phyloP scores from a whole-genome alignment of 2,113 vertebrate species.

The Paramormyrops kingsleyae region DNA sequence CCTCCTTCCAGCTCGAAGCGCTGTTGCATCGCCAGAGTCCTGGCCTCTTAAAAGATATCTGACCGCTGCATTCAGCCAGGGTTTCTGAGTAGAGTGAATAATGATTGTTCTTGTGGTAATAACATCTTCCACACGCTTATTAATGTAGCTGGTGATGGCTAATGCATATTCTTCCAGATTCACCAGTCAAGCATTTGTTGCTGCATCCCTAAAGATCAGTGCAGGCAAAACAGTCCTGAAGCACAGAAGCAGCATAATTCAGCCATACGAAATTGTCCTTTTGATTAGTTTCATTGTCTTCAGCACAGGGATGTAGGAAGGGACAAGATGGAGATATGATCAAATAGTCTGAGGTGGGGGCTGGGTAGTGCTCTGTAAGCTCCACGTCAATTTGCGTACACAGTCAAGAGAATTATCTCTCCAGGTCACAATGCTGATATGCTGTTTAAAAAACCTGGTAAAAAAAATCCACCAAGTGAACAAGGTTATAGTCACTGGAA shows the following conservation, averaged over 20 bases:
- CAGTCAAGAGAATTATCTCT: not conserved
- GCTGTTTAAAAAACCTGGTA: not conserved
- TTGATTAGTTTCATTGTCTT: not conserved
- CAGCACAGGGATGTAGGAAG: not conserved
- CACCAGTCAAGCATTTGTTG: not conserved
- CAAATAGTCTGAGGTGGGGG: not conserved
- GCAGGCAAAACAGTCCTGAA: not conserved
- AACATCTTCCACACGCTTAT: not conserved
- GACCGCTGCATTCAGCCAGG: not conserved
- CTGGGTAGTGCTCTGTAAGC: not conserved
- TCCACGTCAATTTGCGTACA: not conserved
- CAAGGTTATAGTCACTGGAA: not conserved
- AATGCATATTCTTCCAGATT: not conserved
- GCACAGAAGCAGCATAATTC: not conserved
- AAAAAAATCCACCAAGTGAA: not conserved
- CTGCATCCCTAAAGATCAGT: not conserved
- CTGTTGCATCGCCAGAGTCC: not conserved
- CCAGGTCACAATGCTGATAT: not conserved
- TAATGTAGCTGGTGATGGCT: not conserved
- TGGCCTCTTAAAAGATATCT: not conserved
- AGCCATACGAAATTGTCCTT: not conserved
- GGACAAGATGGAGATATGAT: not conserved
- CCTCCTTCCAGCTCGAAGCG: not conserved
- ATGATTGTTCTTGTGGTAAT: not conserved
- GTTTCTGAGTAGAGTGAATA: not conserved